Evolutionary conservation across 23 tunicate genomes (phyloP).

Genomic region (Trididemnum miniatum): DNA sequence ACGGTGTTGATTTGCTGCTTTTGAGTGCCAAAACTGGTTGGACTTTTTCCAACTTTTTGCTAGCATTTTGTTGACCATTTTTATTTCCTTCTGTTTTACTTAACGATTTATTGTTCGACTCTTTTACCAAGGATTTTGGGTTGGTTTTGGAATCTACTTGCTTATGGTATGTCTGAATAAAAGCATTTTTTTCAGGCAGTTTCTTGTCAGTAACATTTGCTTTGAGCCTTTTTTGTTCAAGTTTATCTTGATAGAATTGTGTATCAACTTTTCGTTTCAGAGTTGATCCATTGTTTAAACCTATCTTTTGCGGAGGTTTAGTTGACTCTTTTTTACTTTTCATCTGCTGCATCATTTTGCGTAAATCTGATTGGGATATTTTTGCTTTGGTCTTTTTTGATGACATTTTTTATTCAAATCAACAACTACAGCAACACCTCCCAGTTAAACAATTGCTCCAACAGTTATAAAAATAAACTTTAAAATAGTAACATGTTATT

Average conservation of each 20-base stretch:
- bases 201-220: not conserved
- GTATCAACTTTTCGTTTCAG: not conserved
- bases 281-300: not conserved
- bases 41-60: not conserved
- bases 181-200: not conserved
- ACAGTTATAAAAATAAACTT: no score
- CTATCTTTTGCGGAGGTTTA: not conserved
- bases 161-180: not conserved
- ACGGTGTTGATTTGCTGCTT: not conserved
- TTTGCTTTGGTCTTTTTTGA: conserved; percentile 63
- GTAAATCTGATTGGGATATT: conserved; percentile 72
- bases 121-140: not conserved
- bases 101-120: not conserved
- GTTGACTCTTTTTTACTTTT: conserved; percentile 35
- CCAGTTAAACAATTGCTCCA: no score
- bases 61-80: not conserved
- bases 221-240: not conserved
- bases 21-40: not conserved
- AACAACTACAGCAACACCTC: no score
- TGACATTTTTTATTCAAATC: conserved; percentile 46
- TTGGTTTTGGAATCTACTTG: not conserved
- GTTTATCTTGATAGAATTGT: not conserved
- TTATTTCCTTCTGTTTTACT: not conserved
- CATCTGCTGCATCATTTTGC: conserved; percentile 89
- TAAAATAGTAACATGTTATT: no score